phyloP scores from a whole-genome alignment of 2,888 invertebrate species.

The Oconnorella tubifera region DNA sequence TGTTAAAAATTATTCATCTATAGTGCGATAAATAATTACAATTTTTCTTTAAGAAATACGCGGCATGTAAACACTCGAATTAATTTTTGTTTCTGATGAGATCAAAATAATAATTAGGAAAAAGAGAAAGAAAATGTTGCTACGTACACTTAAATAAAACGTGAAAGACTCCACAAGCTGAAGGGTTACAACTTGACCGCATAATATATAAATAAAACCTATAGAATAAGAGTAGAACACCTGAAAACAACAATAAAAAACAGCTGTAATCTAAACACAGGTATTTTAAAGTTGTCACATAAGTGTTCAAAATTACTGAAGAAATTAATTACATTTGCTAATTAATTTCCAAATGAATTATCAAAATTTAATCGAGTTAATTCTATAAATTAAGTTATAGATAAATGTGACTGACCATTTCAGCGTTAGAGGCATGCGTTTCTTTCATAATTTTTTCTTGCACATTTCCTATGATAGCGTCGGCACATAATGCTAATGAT shows the following conservation, averaged over 20 bases:
- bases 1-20: no score
- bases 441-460: constrained; percentile 92
- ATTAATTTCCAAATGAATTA: no score
- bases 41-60: no score
- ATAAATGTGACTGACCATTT: constrained; percentile 74
- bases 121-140: no score
- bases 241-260: constrained; percentile 3
- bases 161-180: constrained; percentile 70
- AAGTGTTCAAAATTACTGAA: no score
- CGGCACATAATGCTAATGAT: constrained; percentile 81
- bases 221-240: constrained; percentile 55
- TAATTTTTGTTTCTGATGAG: no score
- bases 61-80: no score
- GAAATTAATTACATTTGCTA: no score
- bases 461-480: constrained; percentile 92
- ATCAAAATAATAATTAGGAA: no score
- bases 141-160: constrained; percentile 74
- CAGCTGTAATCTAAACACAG: no score
- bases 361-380: background rate
- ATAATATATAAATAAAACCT: constrained; percentile 76
- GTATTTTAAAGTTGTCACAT: no score
- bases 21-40: no score
- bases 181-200: constrained; percentile 70
- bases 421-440: constrained; percentile 77
- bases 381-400: background rate